phyloP scores from a whole-genome alignment of 2,888 invertebrate species.

The Protophormia terraenovae region DNA sequence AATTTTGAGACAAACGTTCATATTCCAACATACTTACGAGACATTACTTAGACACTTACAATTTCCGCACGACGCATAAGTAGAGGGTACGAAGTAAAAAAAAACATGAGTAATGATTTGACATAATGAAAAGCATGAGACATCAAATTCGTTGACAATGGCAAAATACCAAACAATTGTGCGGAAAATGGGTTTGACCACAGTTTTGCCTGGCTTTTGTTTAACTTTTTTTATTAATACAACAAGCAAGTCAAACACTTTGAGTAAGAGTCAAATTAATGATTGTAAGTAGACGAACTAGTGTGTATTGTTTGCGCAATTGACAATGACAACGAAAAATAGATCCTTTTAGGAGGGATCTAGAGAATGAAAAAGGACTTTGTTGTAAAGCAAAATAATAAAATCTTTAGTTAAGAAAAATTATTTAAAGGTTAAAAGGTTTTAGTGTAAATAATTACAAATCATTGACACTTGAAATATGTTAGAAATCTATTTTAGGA shows the following conservation, averaged over 20 bases:
- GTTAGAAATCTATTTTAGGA: background rate
- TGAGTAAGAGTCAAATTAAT: slow-evolving; percentile 17
- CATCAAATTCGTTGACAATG: slow-evolving; percentile 54
- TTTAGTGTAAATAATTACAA: slow-evolving; percentile 11
- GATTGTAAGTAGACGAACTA: background rate
- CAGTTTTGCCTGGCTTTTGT: slow-evolving; percentile 13
- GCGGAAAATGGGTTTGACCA: slow-evolving; percentile 48
- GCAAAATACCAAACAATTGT: slow-evolving; percentile 43
- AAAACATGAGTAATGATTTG: slow-evolving; percentile 62
- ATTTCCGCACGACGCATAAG: slow-evolving; percentile 22
- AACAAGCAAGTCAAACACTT: background rate
- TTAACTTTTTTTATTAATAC: slow-evolving; percentile 5
- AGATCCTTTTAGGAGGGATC: background rate
- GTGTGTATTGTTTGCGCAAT: background rate
- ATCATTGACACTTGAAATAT: background rate
- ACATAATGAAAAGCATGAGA: slow-evolving; percentile 54
- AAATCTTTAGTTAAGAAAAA: background rate
- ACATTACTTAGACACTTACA: slow-evolving; percentile 48
- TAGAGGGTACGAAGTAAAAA: background rate
- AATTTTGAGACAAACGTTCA: slow-evolving; percentile 33
- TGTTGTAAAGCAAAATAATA: background rate
- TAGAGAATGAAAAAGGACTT: background rate
- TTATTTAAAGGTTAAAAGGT: background rate
- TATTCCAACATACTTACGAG: background rate
- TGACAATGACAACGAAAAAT: background rate